Evolutionary conservation across 2,888 invertebrate genomes (phyloP), one percentile per base, ranked within the genome.

Genomic region (Caenorhabditis panamensis): DNA sequence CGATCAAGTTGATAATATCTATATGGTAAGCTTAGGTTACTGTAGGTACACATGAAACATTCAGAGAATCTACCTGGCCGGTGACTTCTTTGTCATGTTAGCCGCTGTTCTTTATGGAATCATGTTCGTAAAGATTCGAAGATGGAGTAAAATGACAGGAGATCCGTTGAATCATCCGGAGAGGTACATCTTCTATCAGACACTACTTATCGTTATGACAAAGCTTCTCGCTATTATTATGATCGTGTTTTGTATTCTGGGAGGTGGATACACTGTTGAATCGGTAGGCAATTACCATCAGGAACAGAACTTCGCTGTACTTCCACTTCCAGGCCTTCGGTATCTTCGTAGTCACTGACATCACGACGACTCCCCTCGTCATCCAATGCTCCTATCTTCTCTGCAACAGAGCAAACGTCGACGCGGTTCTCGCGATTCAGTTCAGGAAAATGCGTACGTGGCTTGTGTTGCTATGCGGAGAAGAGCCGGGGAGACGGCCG

Each of bases 151-250:
- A 53, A 62, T 71, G 53, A 53, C 62, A 8, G 59, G 59, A 9
- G 69, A 71, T 20, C 22, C n/a, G 1, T n/a, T 31, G 28, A 62
- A 71, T 13, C 61, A 26, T n/a, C 69, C 69, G 20, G 69, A 71
- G 41, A 71, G 62, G 41, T 71, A 71, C 22, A 51, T 71, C 11
- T 71, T 71, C 69, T 61, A 61, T 26, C 69, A 71, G 41, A 71
- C 69, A 9, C 28, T 71, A 2, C 51, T 71, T 0, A 61, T 71
- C 20, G 20, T 61, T 3, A 22, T 71, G 28, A 54, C 69, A 5
- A 71, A 71, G 37, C 26, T 71, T 4, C 22, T 71, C 11, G 69
- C 61, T 8, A 28, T 71, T 5, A 26, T 6, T 1, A 20, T 62
- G 1, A 62, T 71, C 20, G 16, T 61, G 2, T 2, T 61, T 6